A percentile compares a stretch with the other conserved stretches of the same genome.
phyloP scores from a whole-genome alignment of 2,113 vertebrate species.

The Nicator chloris region DNA sequence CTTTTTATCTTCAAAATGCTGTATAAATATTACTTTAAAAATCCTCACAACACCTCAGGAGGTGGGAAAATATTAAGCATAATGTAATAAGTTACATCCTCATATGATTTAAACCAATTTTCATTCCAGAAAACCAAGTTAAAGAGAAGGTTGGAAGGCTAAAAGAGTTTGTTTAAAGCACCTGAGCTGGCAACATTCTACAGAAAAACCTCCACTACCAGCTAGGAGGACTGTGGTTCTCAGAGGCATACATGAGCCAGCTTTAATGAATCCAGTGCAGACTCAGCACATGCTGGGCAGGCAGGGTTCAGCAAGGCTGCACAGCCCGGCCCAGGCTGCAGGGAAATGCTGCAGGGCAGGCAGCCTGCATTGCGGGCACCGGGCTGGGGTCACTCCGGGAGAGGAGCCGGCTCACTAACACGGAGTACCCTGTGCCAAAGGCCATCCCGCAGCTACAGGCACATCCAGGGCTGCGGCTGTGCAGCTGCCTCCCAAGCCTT shows the following conservation, averaged over 20 bases:
- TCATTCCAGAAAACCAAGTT: neutral
- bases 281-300: neutral
- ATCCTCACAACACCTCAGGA: conserved; percentile 1
- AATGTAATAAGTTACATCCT: neutral
- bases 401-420: neutral
- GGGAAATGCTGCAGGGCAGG: neutral
- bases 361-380: accelerated
- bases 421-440: neutral
- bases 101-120: neutral
- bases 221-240: neutral
- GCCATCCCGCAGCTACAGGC: neutral
- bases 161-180: neutral
- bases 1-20: conserved; percentile 42
- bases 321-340: neutral
- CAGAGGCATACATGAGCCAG: neutral
- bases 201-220: neutral
- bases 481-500: neutral
- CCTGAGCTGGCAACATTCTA: neutral
- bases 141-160: neutral
- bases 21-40: conserved; percentile 57
- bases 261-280: neutral
- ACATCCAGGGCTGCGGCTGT: neutral
- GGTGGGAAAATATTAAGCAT: conserved; percentile 40
- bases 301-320: neutral
- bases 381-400: neutral